phyloP scores from a whole-genome alignment of 1,140 invertebrate species.

The Branchinecta lindahli region DNA sequence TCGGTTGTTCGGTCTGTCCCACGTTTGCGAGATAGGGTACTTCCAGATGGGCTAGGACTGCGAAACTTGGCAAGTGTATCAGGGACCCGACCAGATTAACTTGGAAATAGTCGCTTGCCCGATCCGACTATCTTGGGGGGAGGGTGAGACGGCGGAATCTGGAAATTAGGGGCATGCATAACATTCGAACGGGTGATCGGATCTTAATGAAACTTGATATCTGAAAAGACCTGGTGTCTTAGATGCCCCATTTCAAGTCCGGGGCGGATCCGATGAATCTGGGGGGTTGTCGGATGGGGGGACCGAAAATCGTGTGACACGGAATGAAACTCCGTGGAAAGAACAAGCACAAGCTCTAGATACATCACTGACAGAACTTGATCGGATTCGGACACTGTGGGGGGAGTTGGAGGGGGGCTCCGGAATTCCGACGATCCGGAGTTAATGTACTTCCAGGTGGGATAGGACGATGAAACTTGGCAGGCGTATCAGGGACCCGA shows the following conservation, averaged over 20 bases:
- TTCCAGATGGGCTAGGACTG: not conserved
- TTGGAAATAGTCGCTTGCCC: constrained; percentile 2
- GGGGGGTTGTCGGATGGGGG: not conserved
- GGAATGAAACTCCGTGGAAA: too few species aligned
- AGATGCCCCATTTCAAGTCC: not conserved
- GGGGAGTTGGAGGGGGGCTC: not conserved
- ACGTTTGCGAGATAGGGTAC: not conserved
- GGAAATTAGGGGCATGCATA: not conserved
- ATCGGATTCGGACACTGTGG: too few species aligned
- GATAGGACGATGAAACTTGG: not conserved
- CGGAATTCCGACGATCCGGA: too few species aligned
- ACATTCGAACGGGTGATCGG: not conserved
- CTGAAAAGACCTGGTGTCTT: constrained; percentile 10
- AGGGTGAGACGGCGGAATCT: not conserved
- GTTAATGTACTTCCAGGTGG: not conserved
- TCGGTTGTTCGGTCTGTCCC: constrained; percentile 10
- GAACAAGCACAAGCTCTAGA: too few species aligned
- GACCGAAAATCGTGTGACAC: not conserved
- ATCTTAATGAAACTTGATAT: too few species aligned
- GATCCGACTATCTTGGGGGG: not conserved
- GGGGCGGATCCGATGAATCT: not conserved
- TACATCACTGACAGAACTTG: too few species aligned
- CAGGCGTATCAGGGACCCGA: not conserved
- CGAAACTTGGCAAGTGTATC: constrained; percentile 8
- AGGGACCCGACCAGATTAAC: constrained; percentile 1